Conservation (phyloP, 2,113 vertebrate genomes). For the Forbesichthys agassizii region DNA sequence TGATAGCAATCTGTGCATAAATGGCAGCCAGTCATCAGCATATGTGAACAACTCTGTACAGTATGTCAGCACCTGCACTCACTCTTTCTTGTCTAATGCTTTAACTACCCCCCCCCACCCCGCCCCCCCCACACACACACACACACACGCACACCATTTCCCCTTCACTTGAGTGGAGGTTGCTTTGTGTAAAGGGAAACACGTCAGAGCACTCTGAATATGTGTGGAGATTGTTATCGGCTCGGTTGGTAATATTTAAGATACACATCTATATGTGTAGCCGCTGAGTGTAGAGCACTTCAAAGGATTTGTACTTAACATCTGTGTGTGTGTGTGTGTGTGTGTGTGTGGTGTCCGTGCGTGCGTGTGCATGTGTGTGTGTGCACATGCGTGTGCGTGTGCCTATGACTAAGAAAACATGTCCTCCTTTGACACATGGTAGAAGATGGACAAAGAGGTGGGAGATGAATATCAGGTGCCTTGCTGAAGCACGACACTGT, state of each 20-base stretch:
- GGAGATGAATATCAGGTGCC: constrained; percentile 5
- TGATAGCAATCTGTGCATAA: constrained; percentile 73
- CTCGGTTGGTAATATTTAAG: constrained; percentile 71
- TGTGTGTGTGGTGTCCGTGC: neutral
- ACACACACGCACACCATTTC: constrained; percentile 14
- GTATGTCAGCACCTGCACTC: constrained; percentile 75
- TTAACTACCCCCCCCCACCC: constrained; percentile 14
- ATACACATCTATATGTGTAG: constrained; percentile 67
- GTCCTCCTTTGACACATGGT: constrained; percentile 39
- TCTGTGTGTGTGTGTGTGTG: constrained; percentile 30
- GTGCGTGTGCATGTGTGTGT: constrained; percentile 1
- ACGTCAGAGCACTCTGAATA: constrained; percentile 51
- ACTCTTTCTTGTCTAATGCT: constrained; percentile 46
- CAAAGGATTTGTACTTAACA: constrained; percentile 46
- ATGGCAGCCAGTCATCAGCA: constrained; percentile 74
- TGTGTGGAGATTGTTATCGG: constrained; percentile 65
- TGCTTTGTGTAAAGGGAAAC: constrained; percentile 66
- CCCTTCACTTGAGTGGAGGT: constrained; percentile 54
- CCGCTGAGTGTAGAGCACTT: constrained; percentile 62
- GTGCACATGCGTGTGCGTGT: neutral
- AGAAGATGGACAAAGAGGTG: constrained; percentile 7
- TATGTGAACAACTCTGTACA: constrained; percentile 67
- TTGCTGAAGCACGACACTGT: constrained; percentile 17
- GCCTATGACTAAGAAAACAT: constrained; percentile 14
- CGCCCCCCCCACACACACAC: neutral